Base-by-base conservation (phyloP, 2,113 vertebrate species). In the Ptyas mucosa region DNA sequence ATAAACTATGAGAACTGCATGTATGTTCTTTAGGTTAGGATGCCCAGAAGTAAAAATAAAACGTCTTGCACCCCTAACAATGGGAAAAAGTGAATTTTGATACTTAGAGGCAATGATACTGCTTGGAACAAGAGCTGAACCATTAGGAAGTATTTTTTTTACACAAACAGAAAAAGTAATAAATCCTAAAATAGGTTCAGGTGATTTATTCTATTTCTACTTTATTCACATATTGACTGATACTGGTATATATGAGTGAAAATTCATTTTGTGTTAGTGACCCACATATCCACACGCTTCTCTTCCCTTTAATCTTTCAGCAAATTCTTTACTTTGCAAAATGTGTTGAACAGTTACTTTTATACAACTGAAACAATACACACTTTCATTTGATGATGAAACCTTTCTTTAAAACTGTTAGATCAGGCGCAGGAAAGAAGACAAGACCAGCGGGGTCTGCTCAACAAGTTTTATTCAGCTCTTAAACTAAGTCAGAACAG, bases 11-110 rank as follows among this genome's bases (percentile, higher is more conserved):
- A 8, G 94, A 97, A 97, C 98, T 95, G 98, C 98, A 97, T 98
- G 97, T 98, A 98, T 98, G 98, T 39, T 75, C 15, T 75, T 39
- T 39, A 98, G 98, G 98, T 43, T 54, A 81, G 21, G 90, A 43
- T 81, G 90, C 34, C 9, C 64, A 15, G 53, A 89, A 23, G 39
- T 52, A 75, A 85, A 11, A 24, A 34, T 5, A 2, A 14, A 53
- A 18, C 0, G 0, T 26, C 18, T 52, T 53, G 10, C 7, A 51
- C 21, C 10, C 29, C 34, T 34, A 90, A 90, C 51, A 54, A 52
- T 5, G 1, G n/a, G 34, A 1, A 0, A 34, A 11, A 75, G 20
- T n/a, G 4, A 81, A 39, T 54, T 6, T 81, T 53, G n/a, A 52
- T 5, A 34, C n/a, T 24, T 39, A 3, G 20, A 53, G 49, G 2